Evolutionary conservation across 1,140 invertebrate species (phyloP), one percentile per base, ranked within the genome.

Genomic region (Scaptodrosophila lebanonensis): DNA sequence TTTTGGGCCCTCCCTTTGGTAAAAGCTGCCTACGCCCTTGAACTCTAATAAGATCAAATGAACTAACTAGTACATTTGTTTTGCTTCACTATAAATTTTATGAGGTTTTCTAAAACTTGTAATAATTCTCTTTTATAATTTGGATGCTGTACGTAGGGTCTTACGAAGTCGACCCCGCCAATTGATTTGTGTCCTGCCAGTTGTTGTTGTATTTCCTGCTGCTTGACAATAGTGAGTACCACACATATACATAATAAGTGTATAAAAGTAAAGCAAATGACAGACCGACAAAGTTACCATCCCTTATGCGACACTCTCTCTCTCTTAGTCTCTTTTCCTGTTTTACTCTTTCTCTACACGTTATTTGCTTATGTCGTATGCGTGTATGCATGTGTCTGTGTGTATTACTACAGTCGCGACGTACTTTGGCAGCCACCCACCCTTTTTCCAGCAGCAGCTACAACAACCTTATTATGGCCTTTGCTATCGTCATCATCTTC

Each of bases 351-450:
- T 73, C 75, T 83, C 65, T 82, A 83, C 62, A 57, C 75, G 58
- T 52, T 73, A 79, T 73, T 69, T 72, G 72, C 64, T 72, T n/a
- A n/a, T n/a, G 29, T 25, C 3, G 3, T 13, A 33, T 13, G 12
- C 22, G 8, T 25, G 22, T 25, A 4, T 25, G 22, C 22, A 25
- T 25, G 22, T 25, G 2, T 54, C 49, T 61, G 51, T 76, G 66
- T 66, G 62, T 71, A 50, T 77, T 76, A 76, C 72, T 82, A 77
- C 65, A 51, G 66, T 58, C 73, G 60, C 73, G 73, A 79, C 73
- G 73, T 56, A 61, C 64, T 63, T 65, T 42, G 58, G 53, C 35
- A 36, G 64, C 69, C 75, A 73, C 75, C 75, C 75, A 79, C 75
- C 75, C 73, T 75, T 54, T 48, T 65, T 35, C 39, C 43, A 48